Conservation (phyloP, 2,113 vertebrate genomes). For the Leucopsar rothschildi region DNA sequence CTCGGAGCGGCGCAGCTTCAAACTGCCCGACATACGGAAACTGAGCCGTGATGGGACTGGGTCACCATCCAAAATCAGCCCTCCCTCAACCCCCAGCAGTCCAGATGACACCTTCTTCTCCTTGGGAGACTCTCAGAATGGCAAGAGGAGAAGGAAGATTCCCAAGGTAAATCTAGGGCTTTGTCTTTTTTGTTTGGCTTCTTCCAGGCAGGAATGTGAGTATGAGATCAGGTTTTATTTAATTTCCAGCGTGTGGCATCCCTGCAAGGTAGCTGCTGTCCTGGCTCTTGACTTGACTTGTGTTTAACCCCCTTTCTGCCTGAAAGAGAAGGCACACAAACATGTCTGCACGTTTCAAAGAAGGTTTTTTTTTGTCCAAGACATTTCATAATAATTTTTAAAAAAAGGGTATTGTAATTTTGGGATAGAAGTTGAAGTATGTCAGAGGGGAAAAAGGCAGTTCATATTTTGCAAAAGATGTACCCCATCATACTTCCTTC, state of each 20-base stretch:
- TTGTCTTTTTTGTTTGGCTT: background rate
- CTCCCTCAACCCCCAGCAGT: constrained; percentile 95
- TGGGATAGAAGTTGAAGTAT: background rate
- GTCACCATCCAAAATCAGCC: constrained; percentile 87
- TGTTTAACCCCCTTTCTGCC: background rate
- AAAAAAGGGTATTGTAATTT: background rate
- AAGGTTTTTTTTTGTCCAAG: background rate
- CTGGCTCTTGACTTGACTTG: background rate
- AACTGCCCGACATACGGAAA: constrained; percentile 88
- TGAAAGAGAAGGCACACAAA: background rate
- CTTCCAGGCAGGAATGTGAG: background rate
- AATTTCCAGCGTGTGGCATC: background rate
- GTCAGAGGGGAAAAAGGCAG: background rate
- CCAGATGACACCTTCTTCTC: constrained; percentile 92
- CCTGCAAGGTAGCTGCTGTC: background rate
- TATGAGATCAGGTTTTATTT: background rate
- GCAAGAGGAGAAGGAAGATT: constrained; percentile 87
- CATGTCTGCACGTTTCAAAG: background rate
- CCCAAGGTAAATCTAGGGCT: constrained; percentile 83
- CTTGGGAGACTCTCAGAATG: constrained; percentile 89
- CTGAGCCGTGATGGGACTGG: constrained; percentile 82
- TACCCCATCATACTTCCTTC: background rate
- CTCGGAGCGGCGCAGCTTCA: constrained; percentile 92
- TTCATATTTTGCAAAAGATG: background rate
- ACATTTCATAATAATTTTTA: background rate